A percentile compares a stretch with the other conserved stretches of the same genome.
These are phyloP conservation scores for Dicycla oo DNA, from an alignment of 2,888 invertebrate genomes.

Conservation along the genomic window DNA sequence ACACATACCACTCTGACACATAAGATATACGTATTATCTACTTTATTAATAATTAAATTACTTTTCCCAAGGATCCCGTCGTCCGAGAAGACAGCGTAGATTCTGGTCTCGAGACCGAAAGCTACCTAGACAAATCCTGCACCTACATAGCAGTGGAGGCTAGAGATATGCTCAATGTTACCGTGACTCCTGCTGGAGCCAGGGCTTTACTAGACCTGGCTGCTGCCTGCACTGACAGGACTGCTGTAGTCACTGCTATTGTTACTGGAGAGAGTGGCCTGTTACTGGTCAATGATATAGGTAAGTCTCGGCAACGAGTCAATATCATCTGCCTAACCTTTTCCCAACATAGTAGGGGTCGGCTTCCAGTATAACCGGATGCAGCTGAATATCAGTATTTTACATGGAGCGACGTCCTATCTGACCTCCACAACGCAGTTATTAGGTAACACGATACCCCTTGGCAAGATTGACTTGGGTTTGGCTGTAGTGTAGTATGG, in stretches of 20 bases:
- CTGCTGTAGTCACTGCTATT: constrained; percentile 83
- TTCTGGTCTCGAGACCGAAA: constrained; percentile 86
- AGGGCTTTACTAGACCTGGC: constrained; percentile 87
- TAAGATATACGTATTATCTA: no score
- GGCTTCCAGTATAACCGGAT: no score
- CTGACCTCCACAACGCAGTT: no score
- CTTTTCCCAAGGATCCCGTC: constrained; percentile 73
- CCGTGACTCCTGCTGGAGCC: constrained; percentile 92
- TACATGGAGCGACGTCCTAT: no score
- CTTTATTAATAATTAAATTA: no score
- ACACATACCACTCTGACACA: no score
- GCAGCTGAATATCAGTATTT: no score
- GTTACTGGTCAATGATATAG: constrained; percentile 92
- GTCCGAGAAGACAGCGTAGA: constrained; percentile 87
- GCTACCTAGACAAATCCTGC: constrained; percentile 84
- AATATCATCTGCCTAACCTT: not conserved
- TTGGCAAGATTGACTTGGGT: not conserved
- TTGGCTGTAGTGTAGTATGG: not conserved
- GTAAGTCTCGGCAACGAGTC: constrained; percentile 63
- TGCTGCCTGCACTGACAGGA: constrained; percentile 74
- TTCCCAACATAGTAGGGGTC: no score
- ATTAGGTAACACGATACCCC: no score
- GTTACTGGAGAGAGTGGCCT: constrained; percentile 75
- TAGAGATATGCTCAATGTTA: constrained; percentile 92
- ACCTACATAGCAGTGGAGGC: constrained; percentile 93